These are phyloP conservation scores for Benitochromis conjunctus DNA, from an alignment of 2,113 vertebrate species.

Conservation along the genomic window DNA sequence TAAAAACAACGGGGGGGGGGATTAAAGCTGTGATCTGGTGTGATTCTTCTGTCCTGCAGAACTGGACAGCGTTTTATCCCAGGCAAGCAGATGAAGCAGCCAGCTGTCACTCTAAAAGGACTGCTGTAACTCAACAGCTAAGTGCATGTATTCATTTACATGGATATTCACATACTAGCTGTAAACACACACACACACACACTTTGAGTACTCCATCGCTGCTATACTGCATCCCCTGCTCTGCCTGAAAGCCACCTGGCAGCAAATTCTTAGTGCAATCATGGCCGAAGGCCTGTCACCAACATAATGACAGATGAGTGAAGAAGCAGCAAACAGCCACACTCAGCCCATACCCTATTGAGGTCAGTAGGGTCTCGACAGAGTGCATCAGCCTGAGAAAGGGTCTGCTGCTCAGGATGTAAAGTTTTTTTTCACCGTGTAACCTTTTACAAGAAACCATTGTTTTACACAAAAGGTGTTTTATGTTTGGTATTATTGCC, in stretches of 20 bases:
- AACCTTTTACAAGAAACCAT: not conserved
- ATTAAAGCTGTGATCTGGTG: not conserved
- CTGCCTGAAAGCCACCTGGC: slow-evolving; percentile 9
- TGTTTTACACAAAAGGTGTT: not conserved
- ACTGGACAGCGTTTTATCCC: not conserved
- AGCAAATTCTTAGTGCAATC: not conserved
- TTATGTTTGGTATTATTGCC: not conserved
- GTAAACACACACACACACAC: not conserved
- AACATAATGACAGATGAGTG: slow-evolving; percentile 7
- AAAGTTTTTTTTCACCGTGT: not conserved
- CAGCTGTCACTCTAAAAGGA: slow-evolving; percentile 14
- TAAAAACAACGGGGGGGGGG: not conserved
- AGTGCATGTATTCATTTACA: not conserved
- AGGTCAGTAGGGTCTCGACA: slow-evolving; percentile 7
- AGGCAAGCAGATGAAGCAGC: not conserved
- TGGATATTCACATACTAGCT: not conserved
- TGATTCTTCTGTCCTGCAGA: not conserved
- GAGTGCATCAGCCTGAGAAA: not conserved
- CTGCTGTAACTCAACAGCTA: not conserved
- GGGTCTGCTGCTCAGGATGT: not conserved
- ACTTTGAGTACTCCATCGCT: not conserved
- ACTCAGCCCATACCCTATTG: not conserved
- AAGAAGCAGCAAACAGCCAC: not conserved
- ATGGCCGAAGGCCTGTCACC: slow-evolving; percentile 38
- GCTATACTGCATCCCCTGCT: not conserved